Conservation (phyloP, 2,113 vertebrate genomes). For the Melanostigma gelatinosum region DNA sequence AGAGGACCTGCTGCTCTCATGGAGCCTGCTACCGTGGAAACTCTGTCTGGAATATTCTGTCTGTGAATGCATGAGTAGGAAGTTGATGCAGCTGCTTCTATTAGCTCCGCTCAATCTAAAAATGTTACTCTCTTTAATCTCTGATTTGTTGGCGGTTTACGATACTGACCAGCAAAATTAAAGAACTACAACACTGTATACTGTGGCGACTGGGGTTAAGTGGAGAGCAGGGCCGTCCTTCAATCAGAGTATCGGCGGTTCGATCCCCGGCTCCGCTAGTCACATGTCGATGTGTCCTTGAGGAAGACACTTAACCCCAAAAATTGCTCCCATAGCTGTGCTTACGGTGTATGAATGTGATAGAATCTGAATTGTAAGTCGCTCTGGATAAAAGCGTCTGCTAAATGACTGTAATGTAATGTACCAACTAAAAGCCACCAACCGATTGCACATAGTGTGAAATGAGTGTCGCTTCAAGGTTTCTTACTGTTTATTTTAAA, state of each 20-base stretch:
- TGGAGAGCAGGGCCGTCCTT: no score
- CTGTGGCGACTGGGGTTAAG: no score
- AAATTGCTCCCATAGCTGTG: no score
- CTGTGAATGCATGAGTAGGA: neutral
- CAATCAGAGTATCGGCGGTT: no score
- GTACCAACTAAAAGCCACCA: neutral
- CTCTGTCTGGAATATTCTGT: conserved; percentile 23
- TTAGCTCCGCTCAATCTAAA: neutral
- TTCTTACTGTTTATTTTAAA: neutral
- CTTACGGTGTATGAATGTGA: no score
- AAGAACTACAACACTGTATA: neutral
- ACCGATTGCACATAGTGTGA: neutral
- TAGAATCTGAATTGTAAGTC: no score
- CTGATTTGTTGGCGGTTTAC: neutral
- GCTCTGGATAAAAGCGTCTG: no score
- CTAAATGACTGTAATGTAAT: no score
- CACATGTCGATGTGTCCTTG: no score
- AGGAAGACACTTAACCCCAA: no score
- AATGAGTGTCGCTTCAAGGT: neutral
- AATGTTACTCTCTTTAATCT: neutral
- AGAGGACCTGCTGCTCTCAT: conserved; percentile 29
- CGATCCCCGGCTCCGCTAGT: no score
- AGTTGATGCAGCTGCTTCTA: conserved; percentile 2
- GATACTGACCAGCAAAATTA: neutral
- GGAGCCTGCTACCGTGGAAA: conserved; percentile 1